phyloP scores from a whole-genome alignment of 2,888 invertebrate species.

The Hoplodrina blanda region DNA sequence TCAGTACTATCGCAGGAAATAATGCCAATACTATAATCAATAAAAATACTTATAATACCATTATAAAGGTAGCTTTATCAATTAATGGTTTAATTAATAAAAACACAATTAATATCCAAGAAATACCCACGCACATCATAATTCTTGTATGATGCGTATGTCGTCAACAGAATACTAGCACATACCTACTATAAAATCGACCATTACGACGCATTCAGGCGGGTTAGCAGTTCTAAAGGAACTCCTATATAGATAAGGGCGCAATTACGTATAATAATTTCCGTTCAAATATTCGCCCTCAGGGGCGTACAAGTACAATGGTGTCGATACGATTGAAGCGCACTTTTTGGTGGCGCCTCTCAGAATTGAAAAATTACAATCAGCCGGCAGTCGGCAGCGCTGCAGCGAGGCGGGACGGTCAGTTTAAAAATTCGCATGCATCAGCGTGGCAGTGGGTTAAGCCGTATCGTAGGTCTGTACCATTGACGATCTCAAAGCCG shows the following conservation, averaged over 20 bases:
- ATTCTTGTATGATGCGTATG: background rate
- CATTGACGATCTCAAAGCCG: too few species aligned
- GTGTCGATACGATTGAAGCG: constrained; percentile 54
- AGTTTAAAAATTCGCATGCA: constrained; percentile 8
- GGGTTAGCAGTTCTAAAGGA: constrained; percentile 30
- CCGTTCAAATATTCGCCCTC: constrained; percentile 54
- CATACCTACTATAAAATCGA: background rate
- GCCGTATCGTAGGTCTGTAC: too few species aligned
- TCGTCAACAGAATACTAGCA: background rate
- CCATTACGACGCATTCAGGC: background rate
- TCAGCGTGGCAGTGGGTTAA: too few species aligned
- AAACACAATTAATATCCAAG: too few species aligned
- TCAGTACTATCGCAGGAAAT: too few species aligned
- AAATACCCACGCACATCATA: background rate
- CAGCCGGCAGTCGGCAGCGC: constrained; percentile 34
- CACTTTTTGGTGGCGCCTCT: constrained; percentile 38
- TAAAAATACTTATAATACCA: too few species aligned
- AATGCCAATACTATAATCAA: too few species aligned
- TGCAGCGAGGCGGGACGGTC: background rate
- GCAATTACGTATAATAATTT: constrained; percentile 56
- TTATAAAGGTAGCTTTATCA: too few species aligned
- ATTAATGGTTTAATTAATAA: too few species aligned
- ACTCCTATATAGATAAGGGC: constrained; percentile 39
- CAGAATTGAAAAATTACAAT: constrained; percentile 63
- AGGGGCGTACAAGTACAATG: constrained; percentile 45